Evolutionary conservation across 2,113 vertebrate genomes (phyloP).

Genomic region (Dendrocopos noguchii): DNA sequence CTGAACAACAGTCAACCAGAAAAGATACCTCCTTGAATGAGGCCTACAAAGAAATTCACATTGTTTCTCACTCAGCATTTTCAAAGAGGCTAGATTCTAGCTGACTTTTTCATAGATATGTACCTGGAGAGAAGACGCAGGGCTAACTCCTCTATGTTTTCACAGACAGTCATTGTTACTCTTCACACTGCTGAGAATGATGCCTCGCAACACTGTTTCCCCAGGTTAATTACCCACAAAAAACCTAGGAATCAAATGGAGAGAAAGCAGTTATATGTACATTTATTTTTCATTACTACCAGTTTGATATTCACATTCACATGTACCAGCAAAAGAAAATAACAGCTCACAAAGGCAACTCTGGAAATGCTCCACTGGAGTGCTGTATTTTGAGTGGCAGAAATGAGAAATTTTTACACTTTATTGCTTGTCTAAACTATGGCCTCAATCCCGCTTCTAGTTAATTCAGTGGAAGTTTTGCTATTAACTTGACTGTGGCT

Average conservation of each 20-base stretch:
- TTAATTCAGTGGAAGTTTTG: neutral
- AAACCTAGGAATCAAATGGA: neutral
- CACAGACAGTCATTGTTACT: neutral
- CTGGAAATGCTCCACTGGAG: neutral
- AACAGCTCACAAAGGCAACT: neutral
- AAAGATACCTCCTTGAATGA: neutral
- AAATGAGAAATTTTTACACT: neutral
- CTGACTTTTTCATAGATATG: neutral
- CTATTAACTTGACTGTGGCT: neutral
- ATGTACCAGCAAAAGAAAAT: neutral
- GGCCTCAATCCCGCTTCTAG: neutral
- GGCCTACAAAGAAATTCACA: neutral
- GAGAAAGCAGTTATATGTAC: neutral
- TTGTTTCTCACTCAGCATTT: neutral
- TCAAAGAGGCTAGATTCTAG: neutral
- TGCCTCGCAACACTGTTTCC: neutral
- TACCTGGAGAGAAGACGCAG: neutral
- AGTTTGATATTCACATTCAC: neutral
- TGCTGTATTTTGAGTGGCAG: neutral
- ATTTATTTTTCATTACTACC: neutral
- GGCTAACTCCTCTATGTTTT: neutral
- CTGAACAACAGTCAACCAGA: neutral
- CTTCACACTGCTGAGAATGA: neutral
- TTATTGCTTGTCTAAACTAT: neutral
- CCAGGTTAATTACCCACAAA: neutral